phyloP scores from a whole-genome alignment of 92 coral and sea anemone genomes.

The Epizoanthus scotinus region DNA sequence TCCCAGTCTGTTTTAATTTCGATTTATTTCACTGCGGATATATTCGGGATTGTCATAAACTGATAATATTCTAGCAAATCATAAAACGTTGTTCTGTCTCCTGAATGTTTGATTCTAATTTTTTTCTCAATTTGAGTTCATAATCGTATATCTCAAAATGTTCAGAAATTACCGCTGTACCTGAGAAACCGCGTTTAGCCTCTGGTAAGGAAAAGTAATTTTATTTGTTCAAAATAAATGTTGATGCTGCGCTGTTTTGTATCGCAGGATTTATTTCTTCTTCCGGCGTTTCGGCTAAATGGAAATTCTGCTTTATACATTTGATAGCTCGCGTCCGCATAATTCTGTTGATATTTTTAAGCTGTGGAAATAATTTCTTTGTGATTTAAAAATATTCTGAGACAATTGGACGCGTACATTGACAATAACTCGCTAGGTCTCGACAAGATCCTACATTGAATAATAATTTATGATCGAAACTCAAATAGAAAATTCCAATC shows the following conservation, averaged over 20 bases:
- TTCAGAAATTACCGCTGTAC: not conserved
- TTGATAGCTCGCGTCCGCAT: too few species aligned
- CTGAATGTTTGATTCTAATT: conserved; percentile 5
- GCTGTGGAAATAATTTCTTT: too few species aligned
- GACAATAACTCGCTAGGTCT: too few species aligned
- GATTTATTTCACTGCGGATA: not conserved
- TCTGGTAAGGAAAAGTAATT: not conserved
- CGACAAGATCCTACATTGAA: too few species aligned
- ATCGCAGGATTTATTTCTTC: not conserved
- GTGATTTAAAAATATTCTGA: too few species aligned
- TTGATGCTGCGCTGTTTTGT: conserved; percentile 8
- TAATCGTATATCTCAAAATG: not conserved
- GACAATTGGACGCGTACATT: too few species aligned
- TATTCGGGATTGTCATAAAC: not conserved
- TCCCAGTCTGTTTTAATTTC: too few species aligned
- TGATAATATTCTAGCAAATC: conserved; percentile 15
- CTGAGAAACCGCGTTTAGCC: not conserved
- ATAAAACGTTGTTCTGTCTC: not conserved
- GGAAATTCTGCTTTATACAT: too few species aligned
- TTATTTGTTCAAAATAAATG: conserved; percentile 3
- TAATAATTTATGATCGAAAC: too few species aligned
- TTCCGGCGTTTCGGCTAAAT: not conserved
- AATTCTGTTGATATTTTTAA: too few species aligned
- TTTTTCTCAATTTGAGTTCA: not conserved
- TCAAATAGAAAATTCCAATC: too few species aligned